A percentile compares a stretch with the other conserved stretches of the same genome.
Conservation (phyloP, 2,113 vertebrate genomes). For the Pardalotus punctatus region DNA sequence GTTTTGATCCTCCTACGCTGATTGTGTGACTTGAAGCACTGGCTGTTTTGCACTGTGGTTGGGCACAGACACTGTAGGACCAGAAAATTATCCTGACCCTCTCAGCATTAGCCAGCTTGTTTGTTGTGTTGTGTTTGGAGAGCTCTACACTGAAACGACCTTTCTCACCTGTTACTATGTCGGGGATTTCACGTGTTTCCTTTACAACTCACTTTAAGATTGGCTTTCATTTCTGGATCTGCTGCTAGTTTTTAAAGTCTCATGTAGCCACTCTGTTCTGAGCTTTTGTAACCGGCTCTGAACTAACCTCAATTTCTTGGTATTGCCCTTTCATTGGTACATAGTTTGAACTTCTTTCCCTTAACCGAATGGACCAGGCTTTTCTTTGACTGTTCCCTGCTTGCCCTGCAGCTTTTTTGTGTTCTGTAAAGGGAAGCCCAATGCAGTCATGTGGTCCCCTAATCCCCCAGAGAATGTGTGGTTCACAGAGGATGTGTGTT, state of each 20-base stretch:
- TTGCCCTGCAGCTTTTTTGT: not conserved
- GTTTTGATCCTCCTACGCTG: not conserved
- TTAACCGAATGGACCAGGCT: not conserved
- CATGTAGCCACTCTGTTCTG: not conserved
- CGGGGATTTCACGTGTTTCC: not conserved
- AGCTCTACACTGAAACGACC: not conserved
- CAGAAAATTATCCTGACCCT: not conserved
- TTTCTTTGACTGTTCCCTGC: not conserved
- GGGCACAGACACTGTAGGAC: not conserved
- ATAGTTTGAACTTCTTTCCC: not conserved
- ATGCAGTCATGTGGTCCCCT: not conserved
- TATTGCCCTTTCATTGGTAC: not conserved
- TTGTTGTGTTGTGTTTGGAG: not conserved
- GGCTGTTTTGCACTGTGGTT: accelerated
- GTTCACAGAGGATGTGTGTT: not conserved
- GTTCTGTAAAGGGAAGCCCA: not conserved
- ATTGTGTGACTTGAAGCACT: not conserved
- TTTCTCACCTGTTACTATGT: not conserved
- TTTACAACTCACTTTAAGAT: not conserved
- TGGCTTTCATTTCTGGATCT: not conserved
- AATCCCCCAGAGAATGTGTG: not conserved
- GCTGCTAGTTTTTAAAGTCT: not conserved
- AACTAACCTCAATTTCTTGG: not conserved
- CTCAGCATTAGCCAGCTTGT: not conserved
- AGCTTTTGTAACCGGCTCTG: not conserved